These are phyloP conservation scores for Anticlea derivata DNA, from an alignment of 2,888 invertebrate species.

Conservation along the genomic window DNA sequence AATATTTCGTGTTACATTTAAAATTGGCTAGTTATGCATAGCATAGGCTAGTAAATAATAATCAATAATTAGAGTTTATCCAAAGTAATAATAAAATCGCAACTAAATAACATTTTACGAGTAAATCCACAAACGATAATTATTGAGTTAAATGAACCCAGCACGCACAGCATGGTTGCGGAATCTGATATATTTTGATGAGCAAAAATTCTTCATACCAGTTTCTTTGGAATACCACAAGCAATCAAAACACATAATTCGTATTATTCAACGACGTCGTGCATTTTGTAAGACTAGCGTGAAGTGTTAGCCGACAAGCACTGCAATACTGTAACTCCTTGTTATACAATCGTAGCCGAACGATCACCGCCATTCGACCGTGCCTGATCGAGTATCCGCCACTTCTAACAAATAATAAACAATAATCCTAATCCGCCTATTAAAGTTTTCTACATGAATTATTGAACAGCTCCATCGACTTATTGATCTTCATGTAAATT, in stretches of 20 bases:
- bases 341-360: slow-evolving; percentile 36
- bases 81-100: too few species aligned
- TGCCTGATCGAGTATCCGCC: slow-evolving; percentile 14
- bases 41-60: too few species aligned
- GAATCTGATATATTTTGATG: background rate
- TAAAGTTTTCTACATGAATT: slow-evolving; percentile 21
- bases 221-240: slow-evolving; percentile 42
- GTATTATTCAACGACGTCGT: slow-evolving; percentile 40
- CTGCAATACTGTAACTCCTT: slow-evolving; percentile 34
- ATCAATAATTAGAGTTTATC: too few species aligned
- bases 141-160: background rate
- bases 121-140: too few species aligned
- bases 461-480: background rate
- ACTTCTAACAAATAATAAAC: slow-evolving; percentile 6
- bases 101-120: too few species aligned
- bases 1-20: too few species aligned
- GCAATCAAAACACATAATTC: slow-evolving; percentile 62
- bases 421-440: slow-evolving; percentile 18
- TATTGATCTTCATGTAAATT: background rate
- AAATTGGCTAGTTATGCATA: too few species aligned
- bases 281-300: slow-evolving; percentile 46
- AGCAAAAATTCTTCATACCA: slow-evolving; percentile 20
- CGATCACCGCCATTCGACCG: slow-evolving; percentile 17
- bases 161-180: slow-evolving; percentile 16
- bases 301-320: slow-evolving; percentile 24